Evolutionary conservation across 1,140 invertebrate genomes (phyloP), one percentile per base, ranked within the genome.

Genomic region (Drusus annulatus): DNA sequence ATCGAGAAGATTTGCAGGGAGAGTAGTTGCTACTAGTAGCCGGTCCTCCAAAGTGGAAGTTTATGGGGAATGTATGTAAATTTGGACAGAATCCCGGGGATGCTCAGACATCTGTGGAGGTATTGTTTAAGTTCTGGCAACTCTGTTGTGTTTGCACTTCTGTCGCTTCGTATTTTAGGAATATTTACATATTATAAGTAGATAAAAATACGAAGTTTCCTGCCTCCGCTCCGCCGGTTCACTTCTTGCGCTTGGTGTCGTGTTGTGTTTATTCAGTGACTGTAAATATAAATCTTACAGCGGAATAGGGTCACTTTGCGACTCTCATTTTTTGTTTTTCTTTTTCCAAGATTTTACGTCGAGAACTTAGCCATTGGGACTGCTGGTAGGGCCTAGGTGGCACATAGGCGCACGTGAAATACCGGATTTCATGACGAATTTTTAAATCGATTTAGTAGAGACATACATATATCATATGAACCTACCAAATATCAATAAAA

Each of bases 101-200:
- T 63, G 50, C 62, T 36, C 62, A 78, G 76, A 78, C 76, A 78
- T 78, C 76, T 78, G 76, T 63, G 76, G 25, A 68, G 50, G 76
- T 78, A 78, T 78, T 78, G 76, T 78, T 69, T 68, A 78, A 78
- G 76, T 78, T 78, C 45, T 51, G 45, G 68, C 45, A 71, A 71
- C 68, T 71, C 68, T 71, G 68, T 52, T 25, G 68, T 71, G 68
- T 71, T 71, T 71, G 68, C 68, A 71, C 68, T 71, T 71, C 68
- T 71, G 68, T 52, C 68, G 68, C 68, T 71, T 71, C 50, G 68
- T 65, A 65, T 65, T 65, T 65, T 65, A 65, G 23, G 68, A 50
- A 71, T 71, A 71, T 71, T 71, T 71, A 71, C 68, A 71, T 71
- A 71, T 71, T 71, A 71, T 71, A 71, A 71, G 68, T 71, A 71